phyloP scores from a whole-genome alignment of 1,140 invertebrate species.

The Ostrea edulis region DNA sequence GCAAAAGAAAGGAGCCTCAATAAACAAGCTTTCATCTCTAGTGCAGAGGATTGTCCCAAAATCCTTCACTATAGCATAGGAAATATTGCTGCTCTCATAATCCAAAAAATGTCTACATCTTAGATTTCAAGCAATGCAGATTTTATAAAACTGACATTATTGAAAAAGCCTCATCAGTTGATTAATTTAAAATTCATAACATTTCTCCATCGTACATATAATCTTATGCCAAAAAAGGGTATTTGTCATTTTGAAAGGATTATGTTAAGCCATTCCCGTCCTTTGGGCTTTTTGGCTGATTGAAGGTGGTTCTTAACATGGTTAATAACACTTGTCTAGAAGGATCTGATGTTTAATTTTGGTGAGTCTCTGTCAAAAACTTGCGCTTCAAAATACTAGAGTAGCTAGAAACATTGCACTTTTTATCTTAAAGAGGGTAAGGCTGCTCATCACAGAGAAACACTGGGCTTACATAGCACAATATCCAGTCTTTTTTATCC shows the following conservation, averaged over 20 bases:
- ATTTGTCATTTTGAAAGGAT: constrained; percentile 36
- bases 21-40: constrained; percentile 36
- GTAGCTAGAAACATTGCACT: constrained; percentile 38
- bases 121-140: constrained; percentile 24
- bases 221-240: constrained; percentile 20
- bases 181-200: constrained; percentile 26
- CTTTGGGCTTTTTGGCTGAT: constrained; percentile 34
- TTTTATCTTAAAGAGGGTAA: constrained; percentile 35
- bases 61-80: not conserved
- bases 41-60: constrained; percentile 25
- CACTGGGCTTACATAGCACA: constrained; percentile 25
- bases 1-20: not conserved
- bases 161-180: constrained; percentile 31
- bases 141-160: constrained; percentile 25
- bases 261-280: constrained; percentile 12
- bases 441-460: constrained; percentile 26
- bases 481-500: constrained; percentile 39
- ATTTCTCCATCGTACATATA: constrained; percentile 20
- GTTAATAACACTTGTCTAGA: constrained; percentile 35
- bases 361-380: constrained; percentile 31
- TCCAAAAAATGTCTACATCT: not conserved
- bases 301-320: constrained; percentile 25
- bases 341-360: constrained; percentile 30
- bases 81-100: not conserved
- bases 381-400: constrained; percentile 37